These are phyloP conservation scores for Drosophila equinoxialis DNA, from an alignment of 1,140 invertebrate genomes.

Conservation along the genomic window DNA sequence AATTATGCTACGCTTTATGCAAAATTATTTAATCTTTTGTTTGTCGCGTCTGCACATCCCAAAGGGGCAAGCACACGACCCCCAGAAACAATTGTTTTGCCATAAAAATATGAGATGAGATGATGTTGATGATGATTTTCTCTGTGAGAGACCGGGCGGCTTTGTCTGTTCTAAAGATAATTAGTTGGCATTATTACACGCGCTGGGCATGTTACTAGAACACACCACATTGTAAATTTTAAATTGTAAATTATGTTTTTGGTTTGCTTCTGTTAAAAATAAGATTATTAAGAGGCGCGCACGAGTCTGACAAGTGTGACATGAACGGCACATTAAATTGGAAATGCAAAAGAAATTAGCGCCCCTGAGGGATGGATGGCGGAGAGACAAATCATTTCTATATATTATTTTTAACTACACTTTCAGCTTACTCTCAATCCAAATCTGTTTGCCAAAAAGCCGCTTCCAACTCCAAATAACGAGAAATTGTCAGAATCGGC, in stretches of 20 bases:
- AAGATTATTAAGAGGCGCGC: constrained; percentile 40
- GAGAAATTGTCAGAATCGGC: constrained; percentile 35
- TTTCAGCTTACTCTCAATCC: constrained; percentile 75
- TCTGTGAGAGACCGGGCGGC: constrained; percentile 48
- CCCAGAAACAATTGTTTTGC: constrained; percentile 66
- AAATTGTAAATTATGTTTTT: constrained; percentile 65
- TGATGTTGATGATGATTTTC: constrained; percentile 31
- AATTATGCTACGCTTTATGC: constrained; percentile 82
- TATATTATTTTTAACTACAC: constrained; percentile 18
- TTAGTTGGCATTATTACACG: constrained; percentile 74
- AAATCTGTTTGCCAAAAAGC: constrained; percentile 76
- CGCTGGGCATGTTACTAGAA: constrained; percentile 42
- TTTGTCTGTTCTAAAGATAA: constrained; percentile 70
- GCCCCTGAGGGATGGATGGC: constrained; percentile 22
- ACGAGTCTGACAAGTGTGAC: constrained; percentile 36
- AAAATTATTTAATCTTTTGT: constrained; percentile 82
- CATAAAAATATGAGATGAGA: constrained; percentile 72
- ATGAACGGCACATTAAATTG: constrained; percentile 71
- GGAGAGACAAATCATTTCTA: not conserved
- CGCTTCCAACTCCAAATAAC: constrained; percentile 16
- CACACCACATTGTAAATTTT: not conserved
- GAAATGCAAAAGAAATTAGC: constrained; percentile 73
- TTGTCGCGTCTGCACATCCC: constrained; percentile 57
- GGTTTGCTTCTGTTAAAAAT: constrained; percentile 35
- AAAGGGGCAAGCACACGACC: constrained; percentile 7